Evolutionary conservation across 2,888 invertebrate species (phyloP).

Genomic region (Resseliella maxima): DNA sequence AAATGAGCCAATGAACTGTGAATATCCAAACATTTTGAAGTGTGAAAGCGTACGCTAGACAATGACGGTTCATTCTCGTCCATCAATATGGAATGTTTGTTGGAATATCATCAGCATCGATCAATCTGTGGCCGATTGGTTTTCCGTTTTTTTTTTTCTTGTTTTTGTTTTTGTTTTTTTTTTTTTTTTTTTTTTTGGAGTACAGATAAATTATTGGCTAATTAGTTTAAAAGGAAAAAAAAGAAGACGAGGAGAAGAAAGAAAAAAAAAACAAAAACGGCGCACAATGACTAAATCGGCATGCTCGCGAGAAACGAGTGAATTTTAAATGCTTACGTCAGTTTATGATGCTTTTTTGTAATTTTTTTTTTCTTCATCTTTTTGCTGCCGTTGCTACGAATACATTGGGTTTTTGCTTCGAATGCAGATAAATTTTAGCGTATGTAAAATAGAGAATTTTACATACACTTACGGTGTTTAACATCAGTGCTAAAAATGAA

Average conservation of each 20-base stretch:
- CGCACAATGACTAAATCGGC: not conserved
- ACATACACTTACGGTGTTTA: constrained; percentile 20
- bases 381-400: not conserved
- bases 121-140: not conserved
- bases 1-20: constrained; percentile 42
- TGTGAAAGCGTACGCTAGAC: constrained; percentile 11
- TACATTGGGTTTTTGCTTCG: constrained; percentile 6
- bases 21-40: not conserved
- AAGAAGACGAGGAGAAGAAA: not conserved
- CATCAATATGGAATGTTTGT: not conserved
- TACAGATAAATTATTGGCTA: constrained; percentile 36
- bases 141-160: not conserved
- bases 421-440: constrained; percentile 37
- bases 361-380: too few species aligned
- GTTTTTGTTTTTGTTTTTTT: too few species aligned
- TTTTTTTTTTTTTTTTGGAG: not conserved
- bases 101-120: not conserved
- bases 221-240: not conserved
- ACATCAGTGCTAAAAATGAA: constrained; percentile 44
- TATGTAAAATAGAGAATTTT: constrained; percentile 38
- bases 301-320: not conserved
- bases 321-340: constrained; percentile 50
- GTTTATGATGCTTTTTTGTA: not conserved
- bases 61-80: not conserved
- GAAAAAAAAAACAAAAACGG: not conserved